These are phyloP conservation scores for Helobdella robusta DNA, from an alignment of 2,888 invertebrate genomes.

Conservation along the genomic window DNA sequence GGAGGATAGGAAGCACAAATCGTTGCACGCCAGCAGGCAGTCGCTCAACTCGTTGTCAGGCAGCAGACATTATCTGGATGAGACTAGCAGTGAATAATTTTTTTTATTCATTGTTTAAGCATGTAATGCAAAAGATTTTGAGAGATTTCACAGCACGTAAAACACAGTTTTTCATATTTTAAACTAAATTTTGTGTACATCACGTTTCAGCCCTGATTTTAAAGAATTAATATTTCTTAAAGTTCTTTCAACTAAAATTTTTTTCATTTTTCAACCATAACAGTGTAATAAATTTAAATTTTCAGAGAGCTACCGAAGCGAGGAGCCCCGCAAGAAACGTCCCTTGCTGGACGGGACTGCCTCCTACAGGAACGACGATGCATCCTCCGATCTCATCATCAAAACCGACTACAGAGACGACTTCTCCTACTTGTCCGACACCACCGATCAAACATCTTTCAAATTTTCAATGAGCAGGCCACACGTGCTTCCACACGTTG, in stretches of 20 bases:
- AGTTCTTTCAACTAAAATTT: neutral
- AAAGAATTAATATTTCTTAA: neutral
- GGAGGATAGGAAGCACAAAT: slow-evolving; percentile 59
- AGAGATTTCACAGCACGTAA: too few relatives aligned
- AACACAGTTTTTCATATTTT: neutral
- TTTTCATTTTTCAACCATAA: too few relatives aligned
- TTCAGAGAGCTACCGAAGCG: neutral
- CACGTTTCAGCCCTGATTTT: too few relatives aligned
- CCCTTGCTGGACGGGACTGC: neutral
- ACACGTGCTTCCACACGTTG: slow-evolving; percentile 4
- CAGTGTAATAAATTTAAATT: neutral
- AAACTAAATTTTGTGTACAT: too few relatives aligned
- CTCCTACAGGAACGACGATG: neutral
- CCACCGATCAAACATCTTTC: neutral
- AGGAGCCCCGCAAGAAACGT: neutral
- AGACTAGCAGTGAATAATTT: neutral
- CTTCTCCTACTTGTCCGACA: neutral
- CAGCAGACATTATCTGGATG: neutral
- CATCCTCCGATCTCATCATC: neutral
- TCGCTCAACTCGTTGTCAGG: slow-evolving; percentile 25
- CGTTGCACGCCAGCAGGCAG: slow-evolving; percentile 51
- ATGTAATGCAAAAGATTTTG: too few relatives aligned
- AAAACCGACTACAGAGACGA: neutral
- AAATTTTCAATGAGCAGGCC: slow-evolving; percentile 1
- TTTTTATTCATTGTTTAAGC: neutral